Conservation (phyloP, 2,797 vertebrate genomes). For the Pseudochromis fuscus region DNA sequence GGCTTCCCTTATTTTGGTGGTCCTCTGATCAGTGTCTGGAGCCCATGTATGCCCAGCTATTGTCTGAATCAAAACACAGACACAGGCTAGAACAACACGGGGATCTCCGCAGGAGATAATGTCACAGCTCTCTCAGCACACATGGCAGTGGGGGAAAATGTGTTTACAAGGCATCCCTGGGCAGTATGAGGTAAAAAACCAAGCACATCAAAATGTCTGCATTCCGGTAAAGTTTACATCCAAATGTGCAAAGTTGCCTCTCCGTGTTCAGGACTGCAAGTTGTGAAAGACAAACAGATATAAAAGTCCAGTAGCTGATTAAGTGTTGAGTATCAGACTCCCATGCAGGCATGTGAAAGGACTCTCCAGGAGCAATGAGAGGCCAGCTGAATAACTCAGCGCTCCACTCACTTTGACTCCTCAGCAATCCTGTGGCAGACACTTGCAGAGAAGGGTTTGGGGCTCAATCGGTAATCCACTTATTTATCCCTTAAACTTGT, state of each 20-base stretch:
- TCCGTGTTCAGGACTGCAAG: conserved; percentile 60
- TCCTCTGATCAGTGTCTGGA: conserved; percentile 77
- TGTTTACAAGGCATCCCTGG: conserved; percentile 72
- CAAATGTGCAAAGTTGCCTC: conserved; percentile 56
- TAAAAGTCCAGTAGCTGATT: conserved; percentile 51
- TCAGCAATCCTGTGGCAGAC: conserved; percentile 73
- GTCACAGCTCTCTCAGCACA: conserved; percentile 78
- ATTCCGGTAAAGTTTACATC: conserved; percentile 39
- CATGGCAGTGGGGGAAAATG: conserved; percentile 63
- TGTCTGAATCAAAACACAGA: conserved; percentile 87
- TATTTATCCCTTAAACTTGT: conserved; percentile 63
- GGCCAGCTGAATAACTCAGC: conserved; percentile 78
- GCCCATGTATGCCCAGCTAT: conserved; percentile 76
- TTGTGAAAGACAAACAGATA: conserved; percentile 41
- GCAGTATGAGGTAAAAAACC: conserved; percentile 46
- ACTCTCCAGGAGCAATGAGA: conserved; percentile 76
- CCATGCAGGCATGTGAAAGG: conserved; percentile 63
- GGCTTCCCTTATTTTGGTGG: conserved; percentile 76
- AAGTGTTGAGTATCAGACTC: conserved; percentile 56
- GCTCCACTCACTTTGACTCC: conserved; percentile 77
- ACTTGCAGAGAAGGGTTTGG: conserved; percentile 53
- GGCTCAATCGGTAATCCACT: conserved; percentile 46
- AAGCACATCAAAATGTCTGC: conserved; percentile 31
- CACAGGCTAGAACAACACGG: conserved; percentile 81
- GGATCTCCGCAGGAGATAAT: conserved; percentile 78